Evolutionary conservation across 1,140 invertebrate genomes (phyloP).

Genomic region (Caenorhabditis brenneri): DNA sequence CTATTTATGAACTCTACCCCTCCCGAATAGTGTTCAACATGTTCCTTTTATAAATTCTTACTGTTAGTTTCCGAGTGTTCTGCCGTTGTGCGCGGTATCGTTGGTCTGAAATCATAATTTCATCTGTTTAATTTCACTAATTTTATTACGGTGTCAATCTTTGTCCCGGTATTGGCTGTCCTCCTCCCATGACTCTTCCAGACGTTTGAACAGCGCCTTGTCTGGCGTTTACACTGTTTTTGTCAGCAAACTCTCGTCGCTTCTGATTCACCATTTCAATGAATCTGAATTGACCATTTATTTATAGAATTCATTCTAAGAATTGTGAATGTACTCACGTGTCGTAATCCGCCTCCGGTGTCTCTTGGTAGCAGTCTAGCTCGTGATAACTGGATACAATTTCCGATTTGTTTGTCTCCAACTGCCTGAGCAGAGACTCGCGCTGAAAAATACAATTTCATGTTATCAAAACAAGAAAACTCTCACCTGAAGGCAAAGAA

Average conservation of each 20-base stretch:
- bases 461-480: background rate
- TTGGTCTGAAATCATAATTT: background rate
- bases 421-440: conserved; percentile 83
- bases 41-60: too few relatives aligned
- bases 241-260: conserved; percentile 43
- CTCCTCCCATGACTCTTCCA: conserved; percentile 51
- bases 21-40: too few relatives aligned
- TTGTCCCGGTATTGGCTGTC: conserved; percentile 49
- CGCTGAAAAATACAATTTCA: conserved; percentile 72
- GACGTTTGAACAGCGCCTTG: background rate
- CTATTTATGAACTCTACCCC: too few relatives aligned
- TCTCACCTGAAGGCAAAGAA: conserved; percentile 82
- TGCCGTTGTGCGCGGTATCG: background rate
- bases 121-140: background rate
- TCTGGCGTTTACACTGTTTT: background rate
- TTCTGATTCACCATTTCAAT: conserved; percentile 47
- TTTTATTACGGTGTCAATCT: conserved; percentile 33
- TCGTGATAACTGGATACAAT: conserved; percentile 83
- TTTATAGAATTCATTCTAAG: background rate
- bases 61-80: conserved; percentile 17
- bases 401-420: conserved; percentile 86
- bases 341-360: conserved; percentile 88
- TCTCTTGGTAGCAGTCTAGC: conserved; percentile 82
- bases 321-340: conserved; percentile 72
- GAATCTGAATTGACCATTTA: conserved; percentile 22